phyloP scores from a whole-genome alignment of 2,797 vertebrate species.

The Spinus pinus region DNA sequence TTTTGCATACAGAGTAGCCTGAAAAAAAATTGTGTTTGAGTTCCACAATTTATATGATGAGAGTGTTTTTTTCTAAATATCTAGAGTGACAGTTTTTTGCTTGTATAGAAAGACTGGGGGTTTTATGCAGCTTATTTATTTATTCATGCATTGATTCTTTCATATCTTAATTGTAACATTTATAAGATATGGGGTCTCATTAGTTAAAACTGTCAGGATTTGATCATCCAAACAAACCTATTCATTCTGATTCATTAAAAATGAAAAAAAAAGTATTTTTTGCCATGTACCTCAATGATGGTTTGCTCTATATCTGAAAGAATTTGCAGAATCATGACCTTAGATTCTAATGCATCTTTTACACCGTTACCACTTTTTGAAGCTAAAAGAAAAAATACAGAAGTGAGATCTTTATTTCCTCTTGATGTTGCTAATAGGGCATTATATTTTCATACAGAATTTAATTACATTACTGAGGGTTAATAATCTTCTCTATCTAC shows the following conservation, averaged over 20 bases:
- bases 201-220: background rate
- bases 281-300: background rate
- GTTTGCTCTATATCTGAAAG: background rate
- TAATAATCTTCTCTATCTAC: background rate
- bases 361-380: background rate
- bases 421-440: background rate
- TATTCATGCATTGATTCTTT: background rate
- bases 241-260: background rate
- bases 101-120: fast-evolving
- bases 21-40: background rate
- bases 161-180: background rate
- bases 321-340: background rate
- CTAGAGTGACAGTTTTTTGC: background rate
- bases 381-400: background rate
- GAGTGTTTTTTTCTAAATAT: background rate
- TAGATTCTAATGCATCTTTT: background rate
- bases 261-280: background rate
- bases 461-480: background rate
- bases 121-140: background rate
- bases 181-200: background rate
- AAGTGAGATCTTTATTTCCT: background rate
- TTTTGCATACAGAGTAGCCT: background rate
- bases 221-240: background rate
- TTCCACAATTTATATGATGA: background rate
- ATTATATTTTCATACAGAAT: background rate